These are phyloP conservation scores for Lasioglossum pauxillum DNA, from an alignment of 2,888 invertebrate genomes.

Conservation along the genomic window DNA sequence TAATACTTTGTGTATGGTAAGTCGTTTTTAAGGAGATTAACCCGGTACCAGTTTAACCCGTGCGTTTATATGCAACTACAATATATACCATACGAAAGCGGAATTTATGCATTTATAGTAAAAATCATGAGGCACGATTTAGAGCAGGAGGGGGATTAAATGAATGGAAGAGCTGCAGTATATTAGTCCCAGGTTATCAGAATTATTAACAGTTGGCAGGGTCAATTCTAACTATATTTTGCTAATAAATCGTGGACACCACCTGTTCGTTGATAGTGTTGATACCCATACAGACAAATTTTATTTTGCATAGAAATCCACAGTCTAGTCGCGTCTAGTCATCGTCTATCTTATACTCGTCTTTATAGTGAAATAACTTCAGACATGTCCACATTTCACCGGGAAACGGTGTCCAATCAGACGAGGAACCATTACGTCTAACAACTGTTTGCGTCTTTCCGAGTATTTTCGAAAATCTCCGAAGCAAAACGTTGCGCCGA, in stretches of 20 bases:
- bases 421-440: not conserved
- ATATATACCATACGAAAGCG: not conserved
- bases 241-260: not conserved
- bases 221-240: not conserved
- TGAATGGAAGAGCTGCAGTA: not conserved
- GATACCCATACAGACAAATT: too few relatives aligned
- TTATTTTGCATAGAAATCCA: too few relatives aligned
- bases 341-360: not conserved
- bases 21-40: not conserved
- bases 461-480: not conserved
- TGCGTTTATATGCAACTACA: conserved; percentile 1
- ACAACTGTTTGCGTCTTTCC: not conserved
- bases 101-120: not conserved
- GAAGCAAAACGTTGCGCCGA: not conserved
- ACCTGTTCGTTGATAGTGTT: too few relatives aligned
- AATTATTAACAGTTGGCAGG: not conserved
- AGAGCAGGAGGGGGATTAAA: not conserved
- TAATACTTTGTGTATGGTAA: not conserved
- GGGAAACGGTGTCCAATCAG: not conserved
- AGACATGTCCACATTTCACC: not conserved
- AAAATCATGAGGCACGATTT: not conserved
- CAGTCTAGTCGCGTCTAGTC: not conserved
- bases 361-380: not conserved
- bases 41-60: not conserved
- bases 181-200: not conserved